Evolutionary conservation across 2,113 vertebrate species (phyloP), one percentile per base, ranked within the genome.

Genomic region (Bettongia penicillata): DNA sequence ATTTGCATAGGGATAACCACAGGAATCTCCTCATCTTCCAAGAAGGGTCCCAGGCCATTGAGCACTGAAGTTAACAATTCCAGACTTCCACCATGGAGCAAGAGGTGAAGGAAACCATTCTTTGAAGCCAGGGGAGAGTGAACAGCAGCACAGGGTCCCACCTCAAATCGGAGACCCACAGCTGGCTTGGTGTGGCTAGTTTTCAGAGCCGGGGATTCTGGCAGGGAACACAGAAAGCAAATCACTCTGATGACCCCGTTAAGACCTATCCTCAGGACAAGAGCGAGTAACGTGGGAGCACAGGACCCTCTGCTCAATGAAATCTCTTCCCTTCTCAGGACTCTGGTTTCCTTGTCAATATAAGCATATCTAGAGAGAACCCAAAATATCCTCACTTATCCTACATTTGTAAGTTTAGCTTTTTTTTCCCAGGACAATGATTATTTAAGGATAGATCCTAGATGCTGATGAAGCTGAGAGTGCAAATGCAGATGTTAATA

Each of bases 1-100:
- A 99, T 98, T 97, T 98, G 99, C 99, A 99, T 99, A 16, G 99
- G 99, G 96, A 99, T 99, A 37, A 99, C 98, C 23, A 99, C 99
- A 0, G 99, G 99, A 37, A 99, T 98, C 93, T 99, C 98, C 95
- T 99, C 99, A 37, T 99, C 99, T 97, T 99, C 99, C 3, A 99
- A 98, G 96, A 99, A 99, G 52, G 99, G 99, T 0, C 99, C 99
- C 2, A 99, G 98, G 93, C 98, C 99, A 53, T 99, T 97, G 43
- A 99, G 98, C 24, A 98, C 99, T 48, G 99, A 99, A 25, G 98
- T 98, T 93, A 99, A 96, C 94, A 99, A 91, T 97, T 99, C 99
- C 0, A 98, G 98, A 57, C 95, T 96, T 97, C 98, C 99, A 95
- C 98, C 98, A 26, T 77, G 98, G 84, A 99, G 93, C 91, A 99